These are phyloP conservation scores for Anguilla pacifica DNA, from an alignment of 2,797 vertebrate genomes.

Conservation along the genomic window DNA sequence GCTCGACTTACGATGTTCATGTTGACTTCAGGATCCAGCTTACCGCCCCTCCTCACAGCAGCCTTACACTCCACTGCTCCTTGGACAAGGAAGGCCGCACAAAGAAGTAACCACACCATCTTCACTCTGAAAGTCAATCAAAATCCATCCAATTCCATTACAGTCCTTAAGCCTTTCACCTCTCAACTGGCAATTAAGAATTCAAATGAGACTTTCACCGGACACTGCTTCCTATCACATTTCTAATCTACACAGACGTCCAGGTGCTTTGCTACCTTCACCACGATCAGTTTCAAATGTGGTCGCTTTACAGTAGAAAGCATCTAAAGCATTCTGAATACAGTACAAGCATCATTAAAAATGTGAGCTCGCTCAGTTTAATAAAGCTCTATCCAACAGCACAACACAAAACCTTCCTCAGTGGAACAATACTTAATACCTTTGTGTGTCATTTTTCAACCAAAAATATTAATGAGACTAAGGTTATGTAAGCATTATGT, in stretches of 20 bases:
- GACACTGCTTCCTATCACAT: not conserved
- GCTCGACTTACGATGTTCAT: constrained; percentile 76
- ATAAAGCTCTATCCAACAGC: too few species aligned
- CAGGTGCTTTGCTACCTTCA: not conserved
- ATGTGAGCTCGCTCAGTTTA: too few species aligned
- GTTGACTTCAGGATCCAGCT: constrained; percentile 73
- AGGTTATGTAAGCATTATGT: too few species aligned
- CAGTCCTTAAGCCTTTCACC: not conserved
- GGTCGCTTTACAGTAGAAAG: not conserved
- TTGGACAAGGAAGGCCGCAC: constrained; percentile 39
- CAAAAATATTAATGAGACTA: too few species aligned
- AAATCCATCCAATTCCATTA: not conserved
- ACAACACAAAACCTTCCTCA: too few species aligned
- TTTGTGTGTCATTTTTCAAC: too few species aligned
- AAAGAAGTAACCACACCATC: constrained; percentile 46
- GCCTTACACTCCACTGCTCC: constrained; percentile 29
- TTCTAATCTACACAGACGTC: not conserved
- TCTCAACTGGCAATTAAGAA: not conserved
- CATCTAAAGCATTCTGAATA: not conserved
- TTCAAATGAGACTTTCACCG: not conserved
- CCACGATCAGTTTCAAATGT: not conserved
- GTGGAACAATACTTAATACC: too few species aligned
- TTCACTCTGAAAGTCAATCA: constrained; percentile 41
- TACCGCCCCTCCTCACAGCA: not conserved
- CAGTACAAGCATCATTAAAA: not conserved